Evolutionary conservation across 2,797 vertebrate species (phyloP).

Genomic region (Cossypha niveicapilla): DNA sequence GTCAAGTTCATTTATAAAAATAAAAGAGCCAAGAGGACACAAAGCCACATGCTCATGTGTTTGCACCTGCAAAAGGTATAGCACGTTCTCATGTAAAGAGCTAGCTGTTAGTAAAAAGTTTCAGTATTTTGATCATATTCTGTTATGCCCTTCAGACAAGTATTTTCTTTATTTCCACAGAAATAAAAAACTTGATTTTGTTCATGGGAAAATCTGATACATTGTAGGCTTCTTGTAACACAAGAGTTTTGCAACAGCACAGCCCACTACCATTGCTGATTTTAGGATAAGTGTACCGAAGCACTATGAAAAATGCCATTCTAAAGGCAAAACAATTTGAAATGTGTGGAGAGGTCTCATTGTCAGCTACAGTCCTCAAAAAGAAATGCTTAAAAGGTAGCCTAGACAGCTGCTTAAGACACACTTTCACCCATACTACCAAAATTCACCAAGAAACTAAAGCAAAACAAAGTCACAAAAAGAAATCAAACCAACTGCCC

Average conservation of each 20-base stretch:
- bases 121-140: not conserved
- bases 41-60: rapidly evolving
- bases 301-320: not conserved
- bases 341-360: rapidly evolving
- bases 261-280: not conserved
- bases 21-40: not conserved
- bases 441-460: not conserved
- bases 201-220: not conserved
- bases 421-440: not conserved
- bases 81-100: not conserved
- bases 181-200: not conserved
- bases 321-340: not conserved
- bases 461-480: not conserved
- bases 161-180: not conserved
- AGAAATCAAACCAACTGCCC: not conserved
- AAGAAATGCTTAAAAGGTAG: not conserved
- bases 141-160: not conserved
- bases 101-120: not conserved
- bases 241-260: not conserved
- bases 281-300: not conserved
- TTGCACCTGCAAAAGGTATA: not conserved
- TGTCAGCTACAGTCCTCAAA: not conserved
- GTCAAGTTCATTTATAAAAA: not conserved
- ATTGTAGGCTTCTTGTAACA: not conserved
- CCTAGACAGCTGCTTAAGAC: not conserved